Percentiles rank a stretch among this genome's conserved stretches.
These are phyloP conservation scores for Lepus americanus DNA, from an alignment of 2,113 vertebrate species.

Conservation along the genomic window DNA sequence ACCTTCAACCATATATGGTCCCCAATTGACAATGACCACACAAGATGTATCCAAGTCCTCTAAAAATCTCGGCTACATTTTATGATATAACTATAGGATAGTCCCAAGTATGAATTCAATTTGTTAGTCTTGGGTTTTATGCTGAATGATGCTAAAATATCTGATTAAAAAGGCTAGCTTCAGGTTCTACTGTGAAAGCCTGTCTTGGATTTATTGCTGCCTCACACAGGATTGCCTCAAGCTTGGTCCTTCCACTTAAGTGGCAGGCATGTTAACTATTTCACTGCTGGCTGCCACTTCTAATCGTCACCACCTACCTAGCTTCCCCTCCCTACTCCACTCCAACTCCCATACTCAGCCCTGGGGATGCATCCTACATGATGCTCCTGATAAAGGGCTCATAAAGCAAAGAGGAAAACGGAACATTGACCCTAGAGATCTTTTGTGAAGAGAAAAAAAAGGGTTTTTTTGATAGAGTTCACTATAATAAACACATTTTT, in stretches of 20 bases:
- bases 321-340: too few species aligned
- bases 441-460: slow-evolving; percentile 26
- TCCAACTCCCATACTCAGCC: not conserved
- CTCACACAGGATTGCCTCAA: not conserved
- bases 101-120: not conserved
- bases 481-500: not conserved
- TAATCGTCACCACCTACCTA: too few species aligned
- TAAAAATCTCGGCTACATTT: slow-evolving; percentile 36
- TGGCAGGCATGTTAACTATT: slow-evolving; percentile 14
- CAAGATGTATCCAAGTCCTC: not conserved
- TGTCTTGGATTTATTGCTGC: slow-evolving; percentile 24
- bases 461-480: not conserved
- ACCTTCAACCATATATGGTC: not conserved
- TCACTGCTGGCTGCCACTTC: not conserved
- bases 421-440: not conserved
- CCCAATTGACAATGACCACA: not conserved
- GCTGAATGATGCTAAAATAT: not conserved
- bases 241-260: not conserved
- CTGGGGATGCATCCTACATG: too few species aligned
- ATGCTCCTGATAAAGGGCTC: not conserved
- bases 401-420: not conserved
- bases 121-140: slow-evolving; percentile 28
- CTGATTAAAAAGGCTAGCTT: not conserved
- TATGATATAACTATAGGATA: not conserved
- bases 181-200: not conserved